phyloP scores from a whole-genome alignment of 2,888 invertebrate genomes.

The Melinaea marsaeus region DNA sequence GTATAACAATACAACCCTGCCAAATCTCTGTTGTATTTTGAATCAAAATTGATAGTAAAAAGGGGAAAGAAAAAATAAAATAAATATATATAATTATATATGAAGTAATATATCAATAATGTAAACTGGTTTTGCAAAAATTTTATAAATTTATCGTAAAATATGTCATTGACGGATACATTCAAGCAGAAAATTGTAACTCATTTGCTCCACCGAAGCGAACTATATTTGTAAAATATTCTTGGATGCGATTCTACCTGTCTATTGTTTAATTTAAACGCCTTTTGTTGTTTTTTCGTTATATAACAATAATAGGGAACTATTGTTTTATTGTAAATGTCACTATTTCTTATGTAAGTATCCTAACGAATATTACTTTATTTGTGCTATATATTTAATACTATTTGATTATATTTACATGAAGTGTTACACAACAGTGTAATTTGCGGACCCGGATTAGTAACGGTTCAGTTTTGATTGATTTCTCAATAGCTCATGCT shows the following conservation, averaged over 20 bases:
- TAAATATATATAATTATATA: background rate
- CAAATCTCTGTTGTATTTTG: too few relatives aligned
- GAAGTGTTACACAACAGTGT: slow-evolving; percentile 7
- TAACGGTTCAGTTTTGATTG: slow-evolving; percentile 35
- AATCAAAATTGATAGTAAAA: background rate
- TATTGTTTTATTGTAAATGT: background rate
- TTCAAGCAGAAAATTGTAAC: background rate
- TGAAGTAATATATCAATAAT: background rate
- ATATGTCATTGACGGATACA: background rate
- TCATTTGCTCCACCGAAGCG: slow-evolving; percentile 4
- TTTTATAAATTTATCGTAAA: background rate
- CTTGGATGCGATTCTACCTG: background rate
- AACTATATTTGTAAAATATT: slow-evolving; percentile 1
- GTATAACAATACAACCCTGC: too few relatives aligned
- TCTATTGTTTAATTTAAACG: background rate
- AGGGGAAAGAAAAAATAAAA: background rate
- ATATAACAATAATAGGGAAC: background rate
- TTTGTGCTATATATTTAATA: too few relatives aligned
- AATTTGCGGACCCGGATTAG: slow-evolving; percentile 16
- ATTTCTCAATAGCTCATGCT: slow-evolving; percentile 43
- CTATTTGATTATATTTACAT: slow-evolving; percentile 4
- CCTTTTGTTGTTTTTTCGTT: background rate
- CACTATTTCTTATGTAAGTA: too few relatives aligned
- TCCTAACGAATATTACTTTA: too few relatives aligned
- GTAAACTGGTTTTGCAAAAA: background rate